Evolutionary conservation across 2,888 invertebrate species (phyloP).

Genomic region (Sepiola atlantica): DNA sequence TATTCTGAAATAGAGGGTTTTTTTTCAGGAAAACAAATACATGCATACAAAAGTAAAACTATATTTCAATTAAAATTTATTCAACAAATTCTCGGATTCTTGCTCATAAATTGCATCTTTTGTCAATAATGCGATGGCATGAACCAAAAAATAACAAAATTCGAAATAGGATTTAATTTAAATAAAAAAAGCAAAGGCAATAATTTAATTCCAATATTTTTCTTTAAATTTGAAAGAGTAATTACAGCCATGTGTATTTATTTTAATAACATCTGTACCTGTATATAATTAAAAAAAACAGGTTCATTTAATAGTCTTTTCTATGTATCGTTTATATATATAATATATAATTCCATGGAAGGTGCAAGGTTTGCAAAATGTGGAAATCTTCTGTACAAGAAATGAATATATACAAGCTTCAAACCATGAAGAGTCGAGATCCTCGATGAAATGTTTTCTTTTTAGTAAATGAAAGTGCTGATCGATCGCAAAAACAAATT

Average conservation of each 20-base stretch:
- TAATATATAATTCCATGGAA: neutral
- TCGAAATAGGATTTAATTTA: neutral
- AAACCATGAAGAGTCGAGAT: neutral
- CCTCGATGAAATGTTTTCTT: neutral
- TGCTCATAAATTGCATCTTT: neutral
- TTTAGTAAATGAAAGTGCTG: neutral
- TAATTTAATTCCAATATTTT: neutral
- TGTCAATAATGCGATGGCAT: neutral
- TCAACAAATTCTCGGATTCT: no score
- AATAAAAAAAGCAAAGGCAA: neutral
- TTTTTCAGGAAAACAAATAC: no score
- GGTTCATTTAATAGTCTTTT: neutral
- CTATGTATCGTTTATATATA: neutral
- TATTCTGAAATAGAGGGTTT: no score
- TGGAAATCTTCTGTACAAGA: neutral
- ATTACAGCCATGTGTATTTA: neutral
- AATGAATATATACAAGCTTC: constrained; percentile 32
- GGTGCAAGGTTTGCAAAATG: neutral
- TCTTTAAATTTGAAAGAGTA: constrained; percentile 14
- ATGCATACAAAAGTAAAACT: no score
- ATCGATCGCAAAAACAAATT: neutral
- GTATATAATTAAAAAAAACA: neutral
- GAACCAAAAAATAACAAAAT: neutral
- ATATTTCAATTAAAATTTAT: no score
- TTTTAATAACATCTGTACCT: neutral